Percentiles rank a stretch among this genome's conserved stretches.
Conservation (phyloP, 1,140 invertebrate species). For the Pachyrhynchus sulphureomaculatus region DNA sequence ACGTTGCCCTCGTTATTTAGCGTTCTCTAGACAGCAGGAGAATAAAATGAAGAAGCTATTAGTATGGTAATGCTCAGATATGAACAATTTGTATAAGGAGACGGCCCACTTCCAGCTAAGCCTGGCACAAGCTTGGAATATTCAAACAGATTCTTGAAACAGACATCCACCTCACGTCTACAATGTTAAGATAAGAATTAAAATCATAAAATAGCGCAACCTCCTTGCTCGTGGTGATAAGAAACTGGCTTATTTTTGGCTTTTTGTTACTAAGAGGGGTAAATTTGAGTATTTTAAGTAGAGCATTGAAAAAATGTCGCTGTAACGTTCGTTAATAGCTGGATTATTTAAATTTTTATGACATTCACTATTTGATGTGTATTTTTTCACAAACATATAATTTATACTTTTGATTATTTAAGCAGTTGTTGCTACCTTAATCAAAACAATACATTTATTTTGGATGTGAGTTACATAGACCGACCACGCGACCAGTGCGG, state of each 20-base stretch:
- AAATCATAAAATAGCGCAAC: constrained; percentile 31
- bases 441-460: too few species aligned
- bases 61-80: constrained; percentile 51
- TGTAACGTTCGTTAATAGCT: too few species aligned
- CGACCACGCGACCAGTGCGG: too few species aligned
- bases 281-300: too few species aligned
- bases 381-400: too few species aligned
- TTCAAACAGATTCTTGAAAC: constrained; percentile 52
- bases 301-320: too few species aligned
- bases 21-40: constrained; percentile 41
- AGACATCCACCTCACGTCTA: constrained; percentile 52
- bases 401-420: too few species aligned
- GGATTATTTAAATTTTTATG: too few species aligned
- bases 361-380: too few species aligned
- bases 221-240: not conserved
- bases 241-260: not conserved
- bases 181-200: constrained; percentile 48
- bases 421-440: too few species aligned
- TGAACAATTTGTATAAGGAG: constrained; percentile 50
- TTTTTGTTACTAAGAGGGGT: too few species aligned
- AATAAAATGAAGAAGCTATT: constrained; percentile 48
- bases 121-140: constrained; percentile 53
- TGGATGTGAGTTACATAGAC: too few species aligned
- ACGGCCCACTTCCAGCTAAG: constrained; percentile 40
- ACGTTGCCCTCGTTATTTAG: constrained; percentile 10